Percentiles rank a stretch among this genome's conserved stretches.
Conservation (phyloP, 2,888 invertebrate genomes). For the Diarsia rubi region DNA sequence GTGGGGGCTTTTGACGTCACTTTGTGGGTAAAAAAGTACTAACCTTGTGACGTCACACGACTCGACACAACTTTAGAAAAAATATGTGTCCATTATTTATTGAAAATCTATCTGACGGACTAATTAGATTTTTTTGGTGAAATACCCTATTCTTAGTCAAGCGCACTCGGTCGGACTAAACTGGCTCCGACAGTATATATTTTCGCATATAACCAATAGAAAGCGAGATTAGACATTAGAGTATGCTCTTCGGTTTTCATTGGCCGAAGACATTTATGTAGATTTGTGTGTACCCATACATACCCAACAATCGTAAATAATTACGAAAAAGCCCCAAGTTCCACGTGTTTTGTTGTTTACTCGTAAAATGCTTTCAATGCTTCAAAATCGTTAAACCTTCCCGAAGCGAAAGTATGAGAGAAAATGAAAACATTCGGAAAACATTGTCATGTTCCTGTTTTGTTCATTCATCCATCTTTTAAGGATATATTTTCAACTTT, state of each 20-base stretch:
- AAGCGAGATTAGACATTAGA: not conserved
- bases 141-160: conserved; percentile 18
- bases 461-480: conserved; percentile 29
- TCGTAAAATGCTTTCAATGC: conserved; percentile 27
- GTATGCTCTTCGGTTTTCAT: not conserved
- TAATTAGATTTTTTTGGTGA: no score
- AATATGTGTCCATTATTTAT: no score
- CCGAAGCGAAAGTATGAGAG: conserved; percentile 16
- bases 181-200: not conserved
- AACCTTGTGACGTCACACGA: no score
- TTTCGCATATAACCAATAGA: not conserved
- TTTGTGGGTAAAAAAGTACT: no score
- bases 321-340: not conserved
- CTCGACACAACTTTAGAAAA: no score
- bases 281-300: not conserved
- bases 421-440: conserved; percentile 47
- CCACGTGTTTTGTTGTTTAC: conserved; percentile 15
- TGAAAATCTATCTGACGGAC: no score
- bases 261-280: not conserved
- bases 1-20: no score
- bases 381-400: conserved; percentile 15
- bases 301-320: conserved; percentile 19
- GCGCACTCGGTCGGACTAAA: not conserved
- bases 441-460: conserved; percentile 38
- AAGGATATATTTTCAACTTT: conserved; percentile 39